phyloP scores from a whole-genome alignment of 2,888 invertebrate species.

The Thyatira batis region DNA sequence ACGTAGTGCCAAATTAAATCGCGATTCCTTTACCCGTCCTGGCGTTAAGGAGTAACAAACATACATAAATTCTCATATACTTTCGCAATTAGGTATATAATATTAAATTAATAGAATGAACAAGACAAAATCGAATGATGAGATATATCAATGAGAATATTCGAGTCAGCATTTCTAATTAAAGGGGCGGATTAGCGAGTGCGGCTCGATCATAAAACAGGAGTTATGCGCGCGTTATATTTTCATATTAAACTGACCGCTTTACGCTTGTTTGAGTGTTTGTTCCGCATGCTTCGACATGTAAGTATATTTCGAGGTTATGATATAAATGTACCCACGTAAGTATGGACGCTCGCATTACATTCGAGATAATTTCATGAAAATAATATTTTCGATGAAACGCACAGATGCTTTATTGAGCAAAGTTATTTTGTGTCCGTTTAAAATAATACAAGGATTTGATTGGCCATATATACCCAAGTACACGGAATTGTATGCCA shows the following conservation, averaged over 20 bases:
- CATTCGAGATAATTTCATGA: neutral
- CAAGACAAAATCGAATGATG: neutral
- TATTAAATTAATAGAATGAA: too few relatives aligned
- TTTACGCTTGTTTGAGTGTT: slow-evolving; percentile 17
- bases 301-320: slow-evolving; percentile 1
- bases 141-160: neutral
- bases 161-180: slow-evolving; percentile 1
- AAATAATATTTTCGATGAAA: neutral
- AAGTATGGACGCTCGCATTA: neutral
- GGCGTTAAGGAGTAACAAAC: too few relatives aligned
- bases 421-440: too few relatives aligned
- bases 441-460: too few relatives aligned
- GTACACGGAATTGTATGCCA: too few relatives aligned
- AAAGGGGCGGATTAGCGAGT: slow-evolving; percentile 9
- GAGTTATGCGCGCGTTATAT: slow-evolving; percentile 11
- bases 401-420: neutral
- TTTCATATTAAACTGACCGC: slow-evolving; percentile 15
- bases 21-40: too few relatives aligned
- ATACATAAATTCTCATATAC: too few relatives aligned
- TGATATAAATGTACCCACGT: neutral
- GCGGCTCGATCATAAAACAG: slow-evolving; percentile 12
- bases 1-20: too few relatives aligned
- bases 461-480: too few relatives aligned
- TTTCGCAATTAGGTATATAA: too few relatives aligned
- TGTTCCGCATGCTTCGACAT: slow-evolving; percentile 9